Base-by-base conservation (phyloP, 2,888 invertebrate species). In the Stenurella melanura region DNA sequence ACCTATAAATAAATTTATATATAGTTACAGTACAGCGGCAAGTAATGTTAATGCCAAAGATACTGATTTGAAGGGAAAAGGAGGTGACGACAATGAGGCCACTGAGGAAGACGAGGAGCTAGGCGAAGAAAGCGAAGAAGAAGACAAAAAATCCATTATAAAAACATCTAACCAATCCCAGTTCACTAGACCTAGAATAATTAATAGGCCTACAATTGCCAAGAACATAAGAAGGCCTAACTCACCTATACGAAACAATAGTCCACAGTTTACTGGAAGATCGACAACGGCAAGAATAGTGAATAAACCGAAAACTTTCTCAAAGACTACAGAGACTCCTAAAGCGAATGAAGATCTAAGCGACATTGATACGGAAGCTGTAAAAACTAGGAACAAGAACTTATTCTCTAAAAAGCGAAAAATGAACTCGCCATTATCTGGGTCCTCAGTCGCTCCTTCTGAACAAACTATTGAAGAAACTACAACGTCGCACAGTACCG, bases 351-450 rank as follows among this genome's bases (percentile, higher is more conserved):
- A 82, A 61, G 77, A 84, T 73, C 79, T 87, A 63, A 82, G 83
- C 34, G 90, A 90, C 73, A 85, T 91, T 9, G 90, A 91, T 80
- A 89, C 90, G 42, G 90, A 91, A 83, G 91, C 91, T 10, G 84
- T 92, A 19, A 91, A 90, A 86, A 90, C 90, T 54, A 89, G 91
- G 80, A 92, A 92, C 79, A 92, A 91, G 82, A 91, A 91, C 84
- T 87, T 92, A 67, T 92, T 91, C 78, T 90, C 91, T 72, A 90
- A 89, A 77, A 85, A 86, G 57, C 82, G 87, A 38, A 87, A 88
- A 78, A 86, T 86, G 85, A 88, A 89, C 73, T 84, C 85, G 6
- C 88, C 89, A 42, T 74, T 78, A 64, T 68, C 61, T n/a, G 72
- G 56, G 9, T 17, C 77, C 2, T 58, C 80, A n/a, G 67, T 73